Conservation (phyloP, 2,113 vertebrate species). For the Neotragus moschatus region DNA sequence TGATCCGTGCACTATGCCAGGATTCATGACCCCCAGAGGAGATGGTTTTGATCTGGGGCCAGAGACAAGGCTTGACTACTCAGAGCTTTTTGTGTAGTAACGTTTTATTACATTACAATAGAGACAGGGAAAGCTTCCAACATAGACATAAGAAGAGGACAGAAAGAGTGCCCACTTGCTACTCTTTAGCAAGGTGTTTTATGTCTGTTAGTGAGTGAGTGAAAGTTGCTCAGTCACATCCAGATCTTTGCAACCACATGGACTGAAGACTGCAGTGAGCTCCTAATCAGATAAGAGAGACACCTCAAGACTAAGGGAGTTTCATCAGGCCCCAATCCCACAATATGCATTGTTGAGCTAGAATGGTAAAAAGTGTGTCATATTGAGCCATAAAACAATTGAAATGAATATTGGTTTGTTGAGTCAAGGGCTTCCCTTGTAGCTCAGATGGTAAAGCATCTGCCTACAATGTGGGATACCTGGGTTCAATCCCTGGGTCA, state of each 20-base stretch:
- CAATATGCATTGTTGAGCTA: neutral
- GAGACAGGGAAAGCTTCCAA: neutral
- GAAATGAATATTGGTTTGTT: neutral
- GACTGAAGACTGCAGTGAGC: neutral
- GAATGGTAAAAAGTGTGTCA: neutral
- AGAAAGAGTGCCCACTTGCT: neutral
- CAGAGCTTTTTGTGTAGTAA: neutral
- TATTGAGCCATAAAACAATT: neutral
- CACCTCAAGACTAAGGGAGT: neutral
- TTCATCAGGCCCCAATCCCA: neutral
- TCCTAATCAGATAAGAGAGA: neutral
- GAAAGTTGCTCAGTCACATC: neutral
- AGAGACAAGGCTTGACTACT: neutral
- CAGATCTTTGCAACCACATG: neutral
- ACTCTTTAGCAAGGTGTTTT: neutral
- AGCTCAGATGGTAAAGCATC: too few relatives aligned
- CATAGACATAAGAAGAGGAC: neutral
- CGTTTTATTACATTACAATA: neutral
- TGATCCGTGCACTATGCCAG: neutral
- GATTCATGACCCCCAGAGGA: neutral
- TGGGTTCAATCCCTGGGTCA: too few relatives aligned
- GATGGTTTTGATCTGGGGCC: neutral
- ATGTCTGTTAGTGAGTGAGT: neutral
- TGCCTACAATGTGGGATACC: too few relatives aligned
- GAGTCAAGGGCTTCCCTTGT: neutral